Evolutionary conservation across 2,113 vertebrate species (phyloP), one percentile per base, ranked within the genome.

Genomic region (Hoplias malabaricus): DNA sequence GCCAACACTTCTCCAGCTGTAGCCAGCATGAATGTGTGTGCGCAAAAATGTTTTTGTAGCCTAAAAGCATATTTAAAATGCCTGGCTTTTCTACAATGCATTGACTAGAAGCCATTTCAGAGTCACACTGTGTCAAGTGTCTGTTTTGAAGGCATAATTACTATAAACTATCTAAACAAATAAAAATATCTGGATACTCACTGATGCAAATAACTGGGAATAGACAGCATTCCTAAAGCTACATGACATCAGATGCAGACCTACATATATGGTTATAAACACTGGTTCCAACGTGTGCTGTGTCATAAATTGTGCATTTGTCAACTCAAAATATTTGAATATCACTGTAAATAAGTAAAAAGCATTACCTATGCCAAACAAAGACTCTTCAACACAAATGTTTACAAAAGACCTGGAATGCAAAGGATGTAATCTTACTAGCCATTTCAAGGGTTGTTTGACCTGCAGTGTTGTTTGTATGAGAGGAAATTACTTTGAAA

Each of bases 1-100:
- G 69, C 75, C 82, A 84, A 76, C 75, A 80, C 53, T 80, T 75
- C 62, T 73, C 43, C 33, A 80, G 48, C 38, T 63, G 61, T 62
- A n/a, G n/a, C n/a, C n/a, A n/a, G 69, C n/a, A 36, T 23, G 62
- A 77, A 33, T 12, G n/a, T 73, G 33, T 67, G 14, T 75, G 61
- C 29, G 38, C 59, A 34, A 31, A 42, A 78, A 74, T 46, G 40
- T 67, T 79, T 75, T 67, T 31, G 25, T 66, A 63, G 53, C 56
- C 71, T 50, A 73, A 50, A 53, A 46, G 65, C 42, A 36, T 53
- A 73, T 62, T 59, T 40, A 71, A 50, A 77, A 75, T n/a, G n/a
- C n/a, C n/a, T n/a, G n/a, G n/a, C n/a, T 68, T 73, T 76, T 80
- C 73, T 77, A 48, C 54, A 78, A 68, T 42, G 12, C 8, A 40